Evolutionary conservation across 2,113 vertebrate species (phyloP).

Genomic region (Colaptes auratus): DNA sequence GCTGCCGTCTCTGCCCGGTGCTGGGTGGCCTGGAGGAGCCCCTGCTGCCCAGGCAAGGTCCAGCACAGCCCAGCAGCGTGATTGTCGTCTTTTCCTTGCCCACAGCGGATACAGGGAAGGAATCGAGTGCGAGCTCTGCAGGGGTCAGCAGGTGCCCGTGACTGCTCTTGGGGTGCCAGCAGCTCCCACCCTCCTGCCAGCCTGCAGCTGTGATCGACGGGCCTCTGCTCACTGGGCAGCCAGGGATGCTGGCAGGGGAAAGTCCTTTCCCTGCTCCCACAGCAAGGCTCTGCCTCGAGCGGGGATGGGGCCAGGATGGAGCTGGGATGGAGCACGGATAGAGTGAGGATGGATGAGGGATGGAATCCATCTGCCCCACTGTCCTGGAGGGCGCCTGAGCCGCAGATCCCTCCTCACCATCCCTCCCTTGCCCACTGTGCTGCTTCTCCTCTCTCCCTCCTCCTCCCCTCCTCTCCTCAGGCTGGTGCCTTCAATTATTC

Average conservation of each 20-base stretch:
- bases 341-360: background rate
- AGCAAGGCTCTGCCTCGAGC: background rate
- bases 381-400: background rate
- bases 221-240: background rate
- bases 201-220: accelerated
- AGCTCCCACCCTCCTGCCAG: background rate
- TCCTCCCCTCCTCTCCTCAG: background rate
- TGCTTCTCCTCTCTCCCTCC: background rate
- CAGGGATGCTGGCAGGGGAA: background rate
- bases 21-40: background rate
- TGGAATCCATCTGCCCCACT: background rate
- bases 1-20: background rate
- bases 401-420: background rate
- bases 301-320: background rate
- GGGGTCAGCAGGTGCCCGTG: accelerated
- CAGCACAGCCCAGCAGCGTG: accelerated
- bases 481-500: slow-evolving; percentile 74
- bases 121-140: background rate
- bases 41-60: background rate
- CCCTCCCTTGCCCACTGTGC: background rate
- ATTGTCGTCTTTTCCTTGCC: background rate
- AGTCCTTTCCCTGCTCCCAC: background rate
- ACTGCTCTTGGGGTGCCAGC: accelerated
- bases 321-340: background rate
- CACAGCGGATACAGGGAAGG: accelerated